Evolutionary conservation across 2,888 invertebrate species (phyloP), one percentile per base, ranked within the genome.

Genomic region (Eupithecia subfuscata): DNA sequence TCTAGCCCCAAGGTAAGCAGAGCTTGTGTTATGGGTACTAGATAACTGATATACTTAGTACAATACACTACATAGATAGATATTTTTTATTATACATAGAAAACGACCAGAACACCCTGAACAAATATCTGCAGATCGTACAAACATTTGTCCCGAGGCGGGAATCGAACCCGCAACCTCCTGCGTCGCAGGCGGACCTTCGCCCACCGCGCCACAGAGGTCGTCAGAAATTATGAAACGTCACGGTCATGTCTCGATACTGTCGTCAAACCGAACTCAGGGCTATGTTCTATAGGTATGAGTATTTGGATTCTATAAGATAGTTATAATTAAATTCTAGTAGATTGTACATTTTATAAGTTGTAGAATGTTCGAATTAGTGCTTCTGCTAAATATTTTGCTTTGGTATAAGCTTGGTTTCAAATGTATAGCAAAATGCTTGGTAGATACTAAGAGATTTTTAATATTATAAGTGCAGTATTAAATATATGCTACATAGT

Each of bases 361-460:
- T 22, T 56, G 22, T 60, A 60, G 12, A 25, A 60, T 60, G 60
- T 14, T 56, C 11, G 22, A 22, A 56, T 56, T 25, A 60, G 1
- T 25, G 65, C 65, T 67, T 37, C 3, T 40, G 37, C 65, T 67
- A n/a, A 40, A 67, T 67, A 64, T 60, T 60, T 60, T 40, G 65
- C 65, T 37, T 67, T 37, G 37, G 65, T 40, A 11, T 40, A 8
- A n/a, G 34, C 37, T 67, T 67, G 37, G n/a, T 67, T 67, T 67
- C 5, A 25, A 60, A 60, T 65, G 18, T 65, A 37, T 67, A 67
- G 65, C 65, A 40, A 67, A 18, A 37, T n/a, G 65, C 65, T 67
- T 22, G 65, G 34, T n/a, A 37, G 30, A n/a, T 65, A 37, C 11
- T 65, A 34, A 37, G 37, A 18, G 0, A 18, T 65, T 34, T 37